Evolutionary conservation across 2,113 vertebrate species (phyloP), one percentile per base, ranked within the genome.

Genomic region (Aptenodytes patagonicus): DNA sequence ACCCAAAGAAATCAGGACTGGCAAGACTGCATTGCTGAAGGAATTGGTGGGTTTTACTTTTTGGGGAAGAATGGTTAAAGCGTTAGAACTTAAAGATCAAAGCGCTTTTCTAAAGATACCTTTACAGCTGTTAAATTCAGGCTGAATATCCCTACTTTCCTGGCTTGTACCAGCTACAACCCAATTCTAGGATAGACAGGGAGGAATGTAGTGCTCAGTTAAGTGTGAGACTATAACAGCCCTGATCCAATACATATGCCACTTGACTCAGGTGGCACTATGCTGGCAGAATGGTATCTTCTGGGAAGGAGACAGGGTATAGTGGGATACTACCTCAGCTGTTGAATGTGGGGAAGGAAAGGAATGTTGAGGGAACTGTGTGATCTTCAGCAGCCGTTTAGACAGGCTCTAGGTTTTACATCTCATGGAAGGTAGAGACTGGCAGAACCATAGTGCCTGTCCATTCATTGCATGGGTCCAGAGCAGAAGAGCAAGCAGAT

Each of bases 381-480:
- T 42, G 38, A 22, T 25, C 10, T 62, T 47, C 20, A 68, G 46
- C 25, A n/a, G n/a, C 11, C 18, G 5, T 73, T 81, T n/a, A 46
- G 51, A 19, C 32, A n/a, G 24, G 46, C 10, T 57, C 11, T 46
- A 55, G 24, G 29, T 34, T 81, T 82, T 32, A 14, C 11, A 36
- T 64, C 7, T 65, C 9, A 3, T 34, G 25, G 21, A 34, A 69
- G 32, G 47, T 17, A 42, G 36, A n/a, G 29, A 46, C 38, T 64
- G 49, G 13, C 21, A 83, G 76, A 55, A 38, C 24, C 16, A 34
- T 0, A 0, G 19, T 64, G 32, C 13, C 57, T 46, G 40, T 10
- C 40, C 2, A 0, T 51, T 54, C 58, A 13, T 38, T 51, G 38
- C 0, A 0, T 34, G 29, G 24, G 16, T 79, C 32, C 46, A 49